Percentiles rank a stretch among this genome's conserved stretches.
phyloP scores from a whole-genome alignment of 1,140 invertebrate genomes.

The Penaeus chinensis region DNA sequence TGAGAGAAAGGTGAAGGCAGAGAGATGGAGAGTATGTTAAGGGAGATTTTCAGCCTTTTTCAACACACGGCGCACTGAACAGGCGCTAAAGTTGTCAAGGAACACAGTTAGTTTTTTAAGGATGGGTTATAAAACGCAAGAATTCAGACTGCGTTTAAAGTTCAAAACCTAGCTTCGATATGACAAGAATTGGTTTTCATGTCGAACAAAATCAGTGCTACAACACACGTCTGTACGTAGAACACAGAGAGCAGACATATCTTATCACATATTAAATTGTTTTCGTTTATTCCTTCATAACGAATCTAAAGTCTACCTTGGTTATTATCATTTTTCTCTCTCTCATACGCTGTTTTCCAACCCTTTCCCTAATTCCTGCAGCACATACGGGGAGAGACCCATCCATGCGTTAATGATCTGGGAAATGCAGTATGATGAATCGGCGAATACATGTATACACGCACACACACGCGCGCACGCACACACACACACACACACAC shows the following conservation, averaged over 20 bases:
- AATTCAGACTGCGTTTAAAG: too few relatives aligned
- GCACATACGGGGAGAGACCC: neutral
- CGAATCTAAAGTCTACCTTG: too few relatives aligned
- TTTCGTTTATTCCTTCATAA: too few relatives aligned
- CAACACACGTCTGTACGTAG: too few relatives aligned
- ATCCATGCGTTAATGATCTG: neutral
- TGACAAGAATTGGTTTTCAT: too few relatives aligned
- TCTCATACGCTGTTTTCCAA: too few relatives aligned
- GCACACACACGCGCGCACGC: neutral
- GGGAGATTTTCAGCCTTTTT: neutral
- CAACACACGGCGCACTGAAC: neutral
- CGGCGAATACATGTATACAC: neutral
- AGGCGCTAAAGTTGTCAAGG: neutral
- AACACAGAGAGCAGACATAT: too few relatives aligned
- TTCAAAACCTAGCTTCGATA: too few relatives aligned
- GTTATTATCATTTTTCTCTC: too few relatives aligned
- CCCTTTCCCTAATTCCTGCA: neutral
- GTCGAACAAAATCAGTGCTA: too few relatives aligned
- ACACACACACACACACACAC: slow-evolving; percentile 3
- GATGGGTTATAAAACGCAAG: too few relatives aligned
- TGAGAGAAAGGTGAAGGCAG: neutral
- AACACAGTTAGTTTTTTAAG: neutral
- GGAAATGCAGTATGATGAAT: neutral
- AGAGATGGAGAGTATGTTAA: neutral
- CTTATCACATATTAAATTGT: too few relatives aligned